Base-by-base conservation (phyloP, 2,113 vertebrate genomes). In the Callionymus lyra region DNA sequence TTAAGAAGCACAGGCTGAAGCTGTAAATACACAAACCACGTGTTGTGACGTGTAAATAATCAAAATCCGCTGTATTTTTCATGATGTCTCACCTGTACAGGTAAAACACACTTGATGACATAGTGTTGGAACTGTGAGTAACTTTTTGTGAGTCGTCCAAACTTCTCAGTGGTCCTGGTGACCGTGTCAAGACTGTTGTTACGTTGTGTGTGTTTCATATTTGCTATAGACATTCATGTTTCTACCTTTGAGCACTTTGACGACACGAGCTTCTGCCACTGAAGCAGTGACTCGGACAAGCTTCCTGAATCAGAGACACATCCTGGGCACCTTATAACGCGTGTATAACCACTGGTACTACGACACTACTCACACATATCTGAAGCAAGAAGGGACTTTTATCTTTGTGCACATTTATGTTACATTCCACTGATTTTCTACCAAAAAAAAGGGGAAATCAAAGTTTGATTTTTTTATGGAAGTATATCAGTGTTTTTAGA, bases 111-210 rank as follows among this genome's bases (percentile, higher is more conserved):
- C 63, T 81, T 79, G 81, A 80, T 74, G 54, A 69, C 47, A 72
- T 70, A 35, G 53, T 76, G 75, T 65, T 71, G 34, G 74, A 74
- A 62, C 64, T 63, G 37, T 76, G 47, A 52, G 62, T 72, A 65
- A 57, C 63, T 31, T 21, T 67, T 40, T 46, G 33, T 44, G 42
- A 72, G 35, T 44, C 34, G 45, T 65, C 34, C 62, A 47, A 3
- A 56, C 35, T 48, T 70, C 48, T 40, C 41, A 50, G 41, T 69
- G 82, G 82, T 85, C 80, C 74, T 57, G 80, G 79, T 51, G 82
- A 79, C 78, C 74, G 47, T 61, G 58, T 73, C 65, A 39, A 69
- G 68, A 70, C 54, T 72, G 65, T 77, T 59, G 68, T 75, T 66
- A 4, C 21, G 4, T 27, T 51, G 43, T 57, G 38, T 56, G 38